Conservation (phyloP, 2,888 invertebrate species). For the Tetanocera ferruginea region DNA sequence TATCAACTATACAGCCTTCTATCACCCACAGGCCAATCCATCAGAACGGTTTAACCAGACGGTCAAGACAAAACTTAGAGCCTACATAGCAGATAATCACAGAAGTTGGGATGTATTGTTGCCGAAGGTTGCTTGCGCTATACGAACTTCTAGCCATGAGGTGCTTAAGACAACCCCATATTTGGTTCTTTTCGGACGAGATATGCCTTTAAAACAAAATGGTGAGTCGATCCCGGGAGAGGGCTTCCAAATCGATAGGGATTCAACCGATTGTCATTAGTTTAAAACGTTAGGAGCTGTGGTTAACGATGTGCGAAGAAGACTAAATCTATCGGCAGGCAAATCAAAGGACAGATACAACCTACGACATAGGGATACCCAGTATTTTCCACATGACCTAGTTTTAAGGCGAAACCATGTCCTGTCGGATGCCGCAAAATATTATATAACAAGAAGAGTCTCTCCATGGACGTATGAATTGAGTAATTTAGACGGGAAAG, state of each 20-base stretch:
- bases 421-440: background rate
- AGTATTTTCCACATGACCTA: background rate
- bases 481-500: too few species aligned
- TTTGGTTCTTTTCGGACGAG: slow-evolving; percentile 47
- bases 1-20: too few species aligned
- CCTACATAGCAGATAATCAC: slow-evolving; percentile 55
- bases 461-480: background rate
- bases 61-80: too few species aligned
- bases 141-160: slow-evolving; percentile 44
- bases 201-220: too few species aligned
- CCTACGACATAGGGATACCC: background rate
- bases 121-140: slow-evolving; percentile 52
- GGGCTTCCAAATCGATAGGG: background rate
- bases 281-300: too few species aligned
- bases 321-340: background rate
- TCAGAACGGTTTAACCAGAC: slow-evolving; percentile 53
- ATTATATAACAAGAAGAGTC: background rate
- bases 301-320: too few species aligned
- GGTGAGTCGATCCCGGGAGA: background rate
- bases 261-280: background rate
- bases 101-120: slow-evolving; percentile 53
- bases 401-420: too few species aligned
- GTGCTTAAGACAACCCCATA: slow-evolving; percentile 48
- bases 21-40: slow-evolving; percentile 60
- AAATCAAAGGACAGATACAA: background rate